Percentiles rank a stretch among this genome's conserved stretches.
Conservation (phyloP, 1,140 invertebrate species). For the Papilio glaucus region DNA sequence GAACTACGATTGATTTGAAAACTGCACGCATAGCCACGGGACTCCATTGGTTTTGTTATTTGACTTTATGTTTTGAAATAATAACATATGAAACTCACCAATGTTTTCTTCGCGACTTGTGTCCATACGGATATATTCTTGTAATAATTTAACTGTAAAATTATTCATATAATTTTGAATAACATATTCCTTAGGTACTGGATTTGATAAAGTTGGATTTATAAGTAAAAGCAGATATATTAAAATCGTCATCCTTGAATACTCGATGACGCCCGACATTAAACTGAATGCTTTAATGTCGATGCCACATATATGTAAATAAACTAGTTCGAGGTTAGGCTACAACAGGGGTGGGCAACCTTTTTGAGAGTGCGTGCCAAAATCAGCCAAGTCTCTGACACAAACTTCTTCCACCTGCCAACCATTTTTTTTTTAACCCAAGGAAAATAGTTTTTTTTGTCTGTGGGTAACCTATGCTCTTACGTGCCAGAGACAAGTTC, state of each 20-base stretch:
- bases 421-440: no score
- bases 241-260: neutral
- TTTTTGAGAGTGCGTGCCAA: no score
- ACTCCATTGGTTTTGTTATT: neutral
- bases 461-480: no score
- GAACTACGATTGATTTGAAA: no score
- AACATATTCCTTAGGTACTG: conserved; percentile 36
- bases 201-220: conserved; percentile 15
- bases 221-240: conserved; percentile 19
- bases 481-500: no score
- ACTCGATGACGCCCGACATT: neutral
- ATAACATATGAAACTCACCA: conserved; percentile 48
- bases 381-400: no score
- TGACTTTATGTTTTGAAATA: neutral
- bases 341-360: no score
- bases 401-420: no score
- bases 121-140: conserved; percentile 61
- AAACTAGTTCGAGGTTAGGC: neutral
- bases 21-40: no score
- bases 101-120: conserved; percentile 53
- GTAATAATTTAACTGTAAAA: conserved; percentile 50
- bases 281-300: neutral
- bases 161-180: conserved; percentile 40
- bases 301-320: conserved; percentile 1
- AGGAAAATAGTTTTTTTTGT: no score